Base-by-base conservation (phyloP, 2,888 invertebrate genomes). In the Drosophila stalkeri region DNA sequence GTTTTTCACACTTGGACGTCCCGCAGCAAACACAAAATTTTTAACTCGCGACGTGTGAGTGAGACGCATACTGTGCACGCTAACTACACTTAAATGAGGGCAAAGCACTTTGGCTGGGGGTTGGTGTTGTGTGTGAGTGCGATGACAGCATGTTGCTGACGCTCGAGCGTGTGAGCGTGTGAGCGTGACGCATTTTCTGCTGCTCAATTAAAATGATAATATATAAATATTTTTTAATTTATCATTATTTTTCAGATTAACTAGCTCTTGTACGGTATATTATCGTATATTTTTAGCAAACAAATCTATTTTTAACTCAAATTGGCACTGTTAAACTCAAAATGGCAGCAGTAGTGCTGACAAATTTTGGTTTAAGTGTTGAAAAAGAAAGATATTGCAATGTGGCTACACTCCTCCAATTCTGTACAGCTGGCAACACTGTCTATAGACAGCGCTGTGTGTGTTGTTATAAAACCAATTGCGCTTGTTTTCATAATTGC, bases 41-140 rank as follows among this genome's bases (percentile, higher is more conserved):
- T 88, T 88, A 89, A 82, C 84, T 91, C 90, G 89, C 87, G 80
- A 85, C 80, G 83, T 91, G 76, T 77, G 85, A 89, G 79, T 68
- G 79, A 66, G 87, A 88, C 59, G 76, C 86, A 84, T 81, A 81
- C 68, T 82, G 84, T 80, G 81, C 75, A 80, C 64, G 57, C 64
- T 74, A 75, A 78, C 86, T 75, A 74, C 75, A 85, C 74, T 80
- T 88, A 89, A 89, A 85, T 85, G 90, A 85, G 85, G 84, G 89
- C 84, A 85, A 89, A 89, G 84, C 84, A 85, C 89, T 80, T 74
- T 71, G 61, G 49, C 60, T 64, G 63, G 65, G 86, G 82, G 72
- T 55, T 64, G 52, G 39, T 81, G 89, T 39, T 81, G 89, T 33
- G 85, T 46, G 72, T 16, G 82, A 88, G 56, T 59, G 84, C 39